Evolutionary conservation across 2,797 vertebrate species (phyloP), one percentile per base, ranked within the genome.

Genomic region (Scleropages formosus): DNA sequence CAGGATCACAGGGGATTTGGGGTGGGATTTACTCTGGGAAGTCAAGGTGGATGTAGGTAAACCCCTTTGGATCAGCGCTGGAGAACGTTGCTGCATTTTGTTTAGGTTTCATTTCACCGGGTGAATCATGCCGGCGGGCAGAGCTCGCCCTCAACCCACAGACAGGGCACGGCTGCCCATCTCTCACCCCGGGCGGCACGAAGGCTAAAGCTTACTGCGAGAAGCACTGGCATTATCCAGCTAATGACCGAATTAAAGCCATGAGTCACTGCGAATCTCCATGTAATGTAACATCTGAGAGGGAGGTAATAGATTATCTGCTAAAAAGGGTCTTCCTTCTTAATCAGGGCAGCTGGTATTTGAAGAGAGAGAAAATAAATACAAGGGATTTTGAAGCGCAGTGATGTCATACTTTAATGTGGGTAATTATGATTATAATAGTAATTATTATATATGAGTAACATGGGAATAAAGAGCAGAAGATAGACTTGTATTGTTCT

Each of bases 211-310:
- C 88, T 87, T 78, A 90, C 86, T 85, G 88, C 83, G 82, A 90
- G 88, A 88, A 84, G 84, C 88, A 84, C 87, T 85, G 83, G 87
- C 85, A 92, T 94, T 91, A 93, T 91, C 88, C 86, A 85, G 84
- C 87, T 94, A 93, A 93, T 93, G 92, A 93, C 79, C 86, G 91
- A 91, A 91, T 94, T 92, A 93, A 89, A 85, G 85, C 86, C 79
- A 85, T 92, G 91, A 93, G 89, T 94, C 91, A 93, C 89, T 87
- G 77, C 90, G 91, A 90, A 91, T 89, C 87, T 90, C 86, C 92
- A 90, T 90, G 89, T 90, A 88, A 88, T 87, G 84, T 82, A 82
- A 74, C 74, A 75, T 76, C 58, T 65, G 72, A 81, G 82, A 76
- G 80, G 82, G 84, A 82, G 87, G 90, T 82, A 85, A 88, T 89